Evolutionary conservation across 2,113 vertebrate genomes (phyloP).

Genomic region (Tragulus kanchil): DNA sequence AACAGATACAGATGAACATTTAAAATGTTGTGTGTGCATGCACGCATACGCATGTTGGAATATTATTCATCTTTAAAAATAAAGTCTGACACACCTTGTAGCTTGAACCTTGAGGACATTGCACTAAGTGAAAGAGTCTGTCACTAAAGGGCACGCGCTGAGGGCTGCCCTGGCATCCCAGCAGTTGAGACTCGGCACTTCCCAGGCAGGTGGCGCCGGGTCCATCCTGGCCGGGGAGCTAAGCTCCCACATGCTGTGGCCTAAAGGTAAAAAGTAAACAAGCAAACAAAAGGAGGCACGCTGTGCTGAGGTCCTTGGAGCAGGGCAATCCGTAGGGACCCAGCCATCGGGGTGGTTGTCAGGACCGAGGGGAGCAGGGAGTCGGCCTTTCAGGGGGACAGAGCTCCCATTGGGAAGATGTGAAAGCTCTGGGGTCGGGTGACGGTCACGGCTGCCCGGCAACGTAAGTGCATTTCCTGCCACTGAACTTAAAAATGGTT

Average conservation of each 20-base stretch:
- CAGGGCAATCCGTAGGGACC: not conserved
- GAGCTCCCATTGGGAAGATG: not conserved
- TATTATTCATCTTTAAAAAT: not conserved
- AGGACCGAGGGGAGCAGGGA: accelerated
- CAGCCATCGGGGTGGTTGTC: accelerated
- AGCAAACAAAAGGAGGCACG: not conserved
- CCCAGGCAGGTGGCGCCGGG: accelerated
- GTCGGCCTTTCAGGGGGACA: no score
- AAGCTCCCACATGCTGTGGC: not conserved
- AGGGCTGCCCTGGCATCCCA: accelerated
- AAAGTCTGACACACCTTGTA: not conserved
- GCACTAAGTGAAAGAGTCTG: not conserved
- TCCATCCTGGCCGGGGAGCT: not conserved
- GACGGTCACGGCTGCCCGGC: accelerated
- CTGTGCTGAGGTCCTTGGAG: no score
- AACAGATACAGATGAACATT: not conserved
- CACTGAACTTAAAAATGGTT: not conserved
- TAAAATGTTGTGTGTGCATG: not conserved
- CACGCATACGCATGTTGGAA: not conserved
- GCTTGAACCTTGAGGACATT: not conserved
- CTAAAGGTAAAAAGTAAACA: not conserved
- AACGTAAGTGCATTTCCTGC: accelerated
- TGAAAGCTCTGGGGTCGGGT: not conserved
- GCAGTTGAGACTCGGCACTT: accelerated
- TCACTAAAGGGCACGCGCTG: accelerated